Evolutionary conservation across 2,113 vertebrate genomes (phyloP), one percentile per base, ranked within the genome.

Genomic region (Hemiscyllium ocellatum): DNA sequence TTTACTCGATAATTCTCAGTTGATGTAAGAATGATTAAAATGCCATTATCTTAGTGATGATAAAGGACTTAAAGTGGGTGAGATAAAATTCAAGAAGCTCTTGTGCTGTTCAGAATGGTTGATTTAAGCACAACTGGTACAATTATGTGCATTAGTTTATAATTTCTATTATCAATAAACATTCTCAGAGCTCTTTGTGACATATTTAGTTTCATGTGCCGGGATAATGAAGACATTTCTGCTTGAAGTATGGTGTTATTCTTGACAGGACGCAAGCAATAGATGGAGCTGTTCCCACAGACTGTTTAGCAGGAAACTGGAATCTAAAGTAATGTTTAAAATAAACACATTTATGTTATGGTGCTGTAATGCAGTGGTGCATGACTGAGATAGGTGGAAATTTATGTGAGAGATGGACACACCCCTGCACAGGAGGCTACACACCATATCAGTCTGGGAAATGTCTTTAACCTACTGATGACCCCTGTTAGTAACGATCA

Each of bases 331-430:
- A 22, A 26, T 70, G 68, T 95, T 93, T 72, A 95, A 47, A 70
- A 95, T 29, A 95, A 95, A 70, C 93, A 47, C 69, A 72, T 72
- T 70, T 52, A 95, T 95, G 94, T 95, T 95, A 29, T 70, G 94
- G 68, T 72, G 69, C 68, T 70, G 94, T 95, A 8, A 72, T 37
- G 37, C 94, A 95, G 68, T 29, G 42, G 66, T 8, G 66, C 94
- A 33, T 95, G 94, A 72, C 94, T 52, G 42, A 95, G 65, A 50
- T 95, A 52, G 42, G 37, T 95, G 52, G 65, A 95, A 70, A 72
- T 72, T 69, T 95, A 24, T 95, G 42, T 76, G 69, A 72, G 33
- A 70, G 94, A 93, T 93, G 89, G 89, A 66, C 89, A 93, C 89
- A 93, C 89, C 89, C 89, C n/a, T 66, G 61, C 47, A 29, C 22